Evolutionary conservation across 1,140 invertebrate genomes (phyloP), one percentile per base, ranked within the genome.

Genomic region (Platyscapa corneri): DNA sequence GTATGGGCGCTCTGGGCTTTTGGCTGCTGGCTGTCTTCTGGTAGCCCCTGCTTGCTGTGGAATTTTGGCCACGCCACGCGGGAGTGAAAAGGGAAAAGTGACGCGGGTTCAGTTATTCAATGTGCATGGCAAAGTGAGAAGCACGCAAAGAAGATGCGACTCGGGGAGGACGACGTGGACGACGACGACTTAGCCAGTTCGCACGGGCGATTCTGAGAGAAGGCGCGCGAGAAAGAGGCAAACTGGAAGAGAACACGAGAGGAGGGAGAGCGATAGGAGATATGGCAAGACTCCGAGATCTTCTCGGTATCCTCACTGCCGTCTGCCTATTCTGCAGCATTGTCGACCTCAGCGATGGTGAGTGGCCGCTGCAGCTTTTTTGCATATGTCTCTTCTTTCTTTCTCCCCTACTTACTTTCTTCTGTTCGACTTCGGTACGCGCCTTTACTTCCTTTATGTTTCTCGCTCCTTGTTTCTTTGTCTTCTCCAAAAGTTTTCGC

Each of bases 71-170:
- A n/a, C 27, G 42, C 39, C 27, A n/a, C 64, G 39, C 16, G 60
- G 18, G 7, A 10, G 74, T 42, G 74, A n/a, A 30, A 80, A 37
- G 49, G 37, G 42, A n/a, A 67, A 39, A 80, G 39, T 37, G 56
- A 56, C n/a, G n/a, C n/a, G n/a, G n/a, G n/a, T n/a, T n/a, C n/a
- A n/a, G n/a, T n/a, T n/a, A n/a, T n/a, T n/a, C 34, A 16, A n/a
- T 16, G 77, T n/a, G 46, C 12, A 49, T 20, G 27, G 20, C 39
- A 0, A 27, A 23, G 16, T 18, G 46, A 76, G 75, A 30, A 42
- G 78, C 60, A 46, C 53, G 60, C 56, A 34, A 78, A 37, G n/a
- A 78, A 60, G 76, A 78, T 78, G 77, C 77, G 56, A 65, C 77
- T 56, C 30, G 56, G 34, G 46, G 64, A 78, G 53, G 53, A 78